Evolutionary conservation across 2,113 vertebrate genomes (phyloP).

Genomic region (Hypomesus transpacificus): DNA sequence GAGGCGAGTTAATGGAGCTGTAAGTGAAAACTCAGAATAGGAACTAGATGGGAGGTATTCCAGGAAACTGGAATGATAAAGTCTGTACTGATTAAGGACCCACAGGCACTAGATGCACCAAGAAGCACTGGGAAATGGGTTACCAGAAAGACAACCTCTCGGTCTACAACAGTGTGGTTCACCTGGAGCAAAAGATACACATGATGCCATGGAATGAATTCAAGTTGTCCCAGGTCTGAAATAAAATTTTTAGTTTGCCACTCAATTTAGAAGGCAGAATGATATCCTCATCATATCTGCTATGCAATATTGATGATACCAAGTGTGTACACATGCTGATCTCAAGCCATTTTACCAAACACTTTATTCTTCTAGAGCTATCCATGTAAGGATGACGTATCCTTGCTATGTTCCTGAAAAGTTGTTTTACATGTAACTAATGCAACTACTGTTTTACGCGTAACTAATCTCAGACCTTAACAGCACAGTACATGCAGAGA

Average conservation of each 20-base stretch:
- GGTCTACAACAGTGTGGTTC: too few species aligned
- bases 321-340: too few species aligned
- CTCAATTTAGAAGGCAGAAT: too few species aligned
- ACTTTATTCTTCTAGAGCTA: too few species aligned
- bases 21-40: conserved; percentile 65
- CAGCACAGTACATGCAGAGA: too few species aligned
- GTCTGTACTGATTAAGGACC: conserved; percentile 43
- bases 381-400: neutral
- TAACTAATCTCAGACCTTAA: conserved; percentile 5
- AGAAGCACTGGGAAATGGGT: conserved; percentile 46
- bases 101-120: conserved; percentile 47
- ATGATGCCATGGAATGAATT: too few species aligned
- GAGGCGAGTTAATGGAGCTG: conserved; percentile 62
- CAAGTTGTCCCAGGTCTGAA: too few species aligned
- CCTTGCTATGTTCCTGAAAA: conserved; percentile 36
- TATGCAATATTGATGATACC: too few species aligned
- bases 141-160: conserved; percentile 1
- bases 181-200: too few species aligned
- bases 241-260: too few species aligned
- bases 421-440: conserved; percentile 33
- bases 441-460: conserved; percentile 47
- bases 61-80: conserved; percentile 65
- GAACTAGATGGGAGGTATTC: conserved; percentile 54
- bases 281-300: too few species aligned
- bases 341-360: too few species aligned